Percentiles rank a stretch among this genome's conserved stretches.
These are phyloP conservation scores for Drosophila rhopaloa DNA, from an alignment of 1,140 invertebrate genomes.

Conservation along the genomic window DNA sequence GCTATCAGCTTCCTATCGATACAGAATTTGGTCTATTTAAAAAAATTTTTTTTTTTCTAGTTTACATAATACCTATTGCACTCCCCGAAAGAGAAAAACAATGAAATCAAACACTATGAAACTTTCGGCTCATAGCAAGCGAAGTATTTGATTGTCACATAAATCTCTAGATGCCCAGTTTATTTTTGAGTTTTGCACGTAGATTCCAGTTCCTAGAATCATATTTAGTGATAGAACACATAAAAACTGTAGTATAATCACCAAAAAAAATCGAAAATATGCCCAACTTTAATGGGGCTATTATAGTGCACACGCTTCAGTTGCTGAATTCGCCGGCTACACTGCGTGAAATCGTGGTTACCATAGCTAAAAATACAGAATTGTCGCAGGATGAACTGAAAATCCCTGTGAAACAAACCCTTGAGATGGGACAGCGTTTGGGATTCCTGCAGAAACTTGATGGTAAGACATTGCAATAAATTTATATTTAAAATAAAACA, in stretches of 20 bases:
- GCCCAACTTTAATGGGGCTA: conserved; percentile 72
- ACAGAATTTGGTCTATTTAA: too few species aligned
- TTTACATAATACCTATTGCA: too few species aligned
- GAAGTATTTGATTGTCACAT: neutral
- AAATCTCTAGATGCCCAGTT: neutral
- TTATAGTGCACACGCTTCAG: conserved; percentile 60
- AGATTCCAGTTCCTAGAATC: neutral
- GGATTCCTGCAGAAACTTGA: conserved; percentile 62
- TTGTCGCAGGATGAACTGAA: conserved; percentile 45
- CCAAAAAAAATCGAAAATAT: conserved; percentile 20
- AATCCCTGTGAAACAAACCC: conserved; percentile 58
- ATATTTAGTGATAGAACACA: neutral
- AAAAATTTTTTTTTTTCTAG: too few species aligned
- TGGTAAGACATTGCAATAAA: conserved; percentile 17
- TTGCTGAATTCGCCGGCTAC: conserved; percentile 54
- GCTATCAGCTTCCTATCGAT: too few species aligned
- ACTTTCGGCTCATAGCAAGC: neutral
- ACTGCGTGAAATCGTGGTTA: conserved; percentile 54
- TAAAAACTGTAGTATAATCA: neutral
- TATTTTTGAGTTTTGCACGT: conserved; percentile 1
- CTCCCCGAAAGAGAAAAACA: too few species aligned
- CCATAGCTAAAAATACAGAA: conserved; percentile 57
- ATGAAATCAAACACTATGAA: too few species aligned
- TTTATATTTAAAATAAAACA: neutral
- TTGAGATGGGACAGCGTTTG: conserved; percentile 49